Evolutionary conservation across 2,888 invertebrate genomes (phyloP).

Genomic region (Meteorus colon): DNA sequence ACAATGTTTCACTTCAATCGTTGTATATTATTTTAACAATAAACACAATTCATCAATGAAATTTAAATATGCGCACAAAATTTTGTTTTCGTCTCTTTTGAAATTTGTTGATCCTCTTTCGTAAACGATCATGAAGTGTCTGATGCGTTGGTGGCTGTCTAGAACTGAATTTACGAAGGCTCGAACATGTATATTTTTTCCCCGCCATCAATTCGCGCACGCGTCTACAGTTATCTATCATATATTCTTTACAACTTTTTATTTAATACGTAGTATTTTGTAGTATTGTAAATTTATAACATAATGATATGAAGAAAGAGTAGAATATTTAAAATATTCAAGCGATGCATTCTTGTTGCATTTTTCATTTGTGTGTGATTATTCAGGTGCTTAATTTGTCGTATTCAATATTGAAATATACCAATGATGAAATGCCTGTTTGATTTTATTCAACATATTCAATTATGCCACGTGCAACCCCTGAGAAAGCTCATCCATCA

Average conservation of each 20-base stretch:
- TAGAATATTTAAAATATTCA: no score
- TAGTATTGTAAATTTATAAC: neutral
- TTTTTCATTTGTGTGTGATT: neutral
- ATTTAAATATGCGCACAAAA: neutral
- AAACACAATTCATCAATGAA: neutral
- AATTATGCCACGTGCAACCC: neutral
- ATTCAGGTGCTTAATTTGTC: neutral
- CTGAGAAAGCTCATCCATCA: neutral
- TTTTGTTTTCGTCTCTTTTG: neutral
- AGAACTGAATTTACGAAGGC: conserved; percentile 18
- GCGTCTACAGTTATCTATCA: conserved; percentile 40
- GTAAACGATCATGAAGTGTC: conserved; percentile 39
- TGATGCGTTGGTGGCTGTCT: conserved; percentile 34
- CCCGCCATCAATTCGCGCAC: conserved; percentile 44
- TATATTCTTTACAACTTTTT: conserved; percentile 1
- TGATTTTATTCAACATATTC: conserved; percentile 4
- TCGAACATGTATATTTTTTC: conserved; percentile 14
- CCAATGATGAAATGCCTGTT: neutral
- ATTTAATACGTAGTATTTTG: neutral
- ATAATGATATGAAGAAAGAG: neutral
- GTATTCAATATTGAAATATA: neutral
- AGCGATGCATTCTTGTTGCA: neutral
- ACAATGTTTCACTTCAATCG: neutral
- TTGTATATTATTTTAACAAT: neutral
- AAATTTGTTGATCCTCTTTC: conserved; percentile 30